Base-by-base conservation (phyloP, 2,113 vertebrate genomes). In the Nerophis lumbriciformis region DNA sequence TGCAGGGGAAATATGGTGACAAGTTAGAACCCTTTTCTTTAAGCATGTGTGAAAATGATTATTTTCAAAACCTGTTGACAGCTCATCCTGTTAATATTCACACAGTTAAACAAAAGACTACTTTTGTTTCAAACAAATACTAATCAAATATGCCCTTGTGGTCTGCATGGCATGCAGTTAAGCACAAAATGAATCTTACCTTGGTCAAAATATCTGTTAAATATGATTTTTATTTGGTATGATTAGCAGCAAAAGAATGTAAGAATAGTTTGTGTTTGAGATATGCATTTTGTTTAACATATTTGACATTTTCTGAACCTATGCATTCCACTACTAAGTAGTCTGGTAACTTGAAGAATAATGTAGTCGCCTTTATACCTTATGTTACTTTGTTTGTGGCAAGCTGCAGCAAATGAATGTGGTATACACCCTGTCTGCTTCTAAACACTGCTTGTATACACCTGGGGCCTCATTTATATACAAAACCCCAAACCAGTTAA, bases 31-130 rank as follows among this genome's bases (percentile, higher is more conserved):
- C 36, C 16, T 48, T 19, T 37, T 57, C 44, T 16, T 42, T 37
- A 54, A 65, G 44, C 6, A 44, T 35, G 48, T 57, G 61, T 59
- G 52, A 72, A n/a, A 76, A 61, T 45, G 48, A 66, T 63, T 53
- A 7, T 11, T 28, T 44, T 58, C 45, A 38, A 59, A 21, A 53
- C 53, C 36, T 59, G 59, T 21, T 36, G 63, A 80, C 62, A 57
- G 58, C 58, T 68, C 53, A 13, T 68, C 45, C 57, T 73, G 38
- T 56, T 51, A n/a, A 49, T 2, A 48, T 44, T 21, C 66, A 61
- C 59, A 60, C 59, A 48, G 49, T 19, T 19, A 19, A 28, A 28
- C 28, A 28, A 28, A 28, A 28, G 1, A 28, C 3, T 28, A 0
- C 2, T 28, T 28, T 28, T 28, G 1, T 28, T 28, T 71, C 48